Conservation (phyloP, 2,797 vertebrate species). For the Champsocephalus esox region DNA sequence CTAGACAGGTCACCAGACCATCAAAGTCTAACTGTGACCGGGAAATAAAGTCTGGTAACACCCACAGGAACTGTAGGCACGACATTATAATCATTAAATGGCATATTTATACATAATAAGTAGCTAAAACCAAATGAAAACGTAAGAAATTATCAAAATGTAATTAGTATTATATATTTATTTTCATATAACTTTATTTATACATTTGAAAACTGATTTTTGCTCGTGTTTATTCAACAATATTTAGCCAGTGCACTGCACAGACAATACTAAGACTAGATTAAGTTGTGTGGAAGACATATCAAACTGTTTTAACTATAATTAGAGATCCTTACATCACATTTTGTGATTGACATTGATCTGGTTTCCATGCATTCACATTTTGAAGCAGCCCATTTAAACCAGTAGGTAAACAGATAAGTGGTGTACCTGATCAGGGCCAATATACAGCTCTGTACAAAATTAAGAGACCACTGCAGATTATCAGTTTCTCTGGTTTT, state of each 20-base stretch:
- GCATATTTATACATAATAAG: not conserved
- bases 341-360: not conserved
- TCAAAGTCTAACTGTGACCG: slow-evolving; percentile 20
- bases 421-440: not conserved
- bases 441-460: no score
- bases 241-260: no score
- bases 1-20: slow-evolving; percentile 31
- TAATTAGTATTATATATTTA: not conserved
- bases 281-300: not conserved
- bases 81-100: no score
- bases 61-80: not conserved
- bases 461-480: no score
- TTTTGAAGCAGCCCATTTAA: not conserved
- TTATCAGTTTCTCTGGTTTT: no score
- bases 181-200: not conserved
- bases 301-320: slow-evolving; percentile 11
- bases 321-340: slow-evolving; percentile 11
- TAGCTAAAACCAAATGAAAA: not conserved
- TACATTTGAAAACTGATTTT: not conserved
- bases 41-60: slow-evolving; percentile 24
- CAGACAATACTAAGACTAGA: no score
- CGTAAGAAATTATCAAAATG: not conserved
- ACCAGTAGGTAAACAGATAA: slow-evolving; percentile 1
- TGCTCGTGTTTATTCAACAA: not conserved
- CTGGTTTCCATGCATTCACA: not conserved